phyloP scores from a whole-genome alignment of 2,888 invertebrate genomes.

The Chymomyza fuscimana region DNA sequence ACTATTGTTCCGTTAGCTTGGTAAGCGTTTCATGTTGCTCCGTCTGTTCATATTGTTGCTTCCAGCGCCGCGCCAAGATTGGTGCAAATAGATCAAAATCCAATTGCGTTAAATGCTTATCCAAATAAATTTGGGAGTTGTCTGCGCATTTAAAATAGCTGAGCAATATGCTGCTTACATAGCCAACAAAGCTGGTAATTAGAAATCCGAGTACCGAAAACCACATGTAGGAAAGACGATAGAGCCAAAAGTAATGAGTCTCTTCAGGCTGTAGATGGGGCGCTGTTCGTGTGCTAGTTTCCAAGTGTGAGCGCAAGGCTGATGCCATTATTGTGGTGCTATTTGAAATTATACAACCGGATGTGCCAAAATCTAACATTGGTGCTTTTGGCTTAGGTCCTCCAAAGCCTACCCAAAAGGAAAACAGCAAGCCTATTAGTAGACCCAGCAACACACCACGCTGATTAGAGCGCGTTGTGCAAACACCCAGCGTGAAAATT shows the following conservation, averaged over 20 bases:
- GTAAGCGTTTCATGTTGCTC: slow-evolving; percentile 52
- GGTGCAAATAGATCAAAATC: slow-evolving; percentile 83
- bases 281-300: slow-evolving; percentile 6
- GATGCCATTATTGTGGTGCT: slow-evolving; percentile 32
- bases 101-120: slow-evolving; percentile 74
- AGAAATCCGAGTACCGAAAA: slow-evolving; percentile 82
- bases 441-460: slow-evolving; percentile 86
- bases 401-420: slow-evolving; percentile 92
- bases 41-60: slow-evolving; percentile 56
- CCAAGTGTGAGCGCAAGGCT: slow-evolving; percentile 15
- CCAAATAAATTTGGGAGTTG: slow-evolving; percentile 71
- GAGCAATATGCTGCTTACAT: slow-evolving; percentile 80
- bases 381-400: slow-evolving; percentile 84
- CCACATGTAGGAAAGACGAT: slow-evolving; percentile 88
- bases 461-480: slow-evolving; percentile 87
- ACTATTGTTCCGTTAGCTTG: slow-evolving; percentile 49
- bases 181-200: slow-evolving; percentile 81
- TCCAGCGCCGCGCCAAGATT: slow-evolving; percentile 80
- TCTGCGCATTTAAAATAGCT: slow-evolving; percentile 73
- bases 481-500: slow-evolving; percentile 91
- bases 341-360: slow-evolving; percentile 80
- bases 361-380: slow-evolving; percentile 82
- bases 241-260: slow-evolving; percentile 81
- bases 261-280: slow-evolving; percentile 20
- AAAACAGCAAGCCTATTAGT: slow-evolving; percentile 83